phyloP scores from a whole-genome alignment of 2,888 invertebrate species.

The Sphinx pinastri region DNA sequence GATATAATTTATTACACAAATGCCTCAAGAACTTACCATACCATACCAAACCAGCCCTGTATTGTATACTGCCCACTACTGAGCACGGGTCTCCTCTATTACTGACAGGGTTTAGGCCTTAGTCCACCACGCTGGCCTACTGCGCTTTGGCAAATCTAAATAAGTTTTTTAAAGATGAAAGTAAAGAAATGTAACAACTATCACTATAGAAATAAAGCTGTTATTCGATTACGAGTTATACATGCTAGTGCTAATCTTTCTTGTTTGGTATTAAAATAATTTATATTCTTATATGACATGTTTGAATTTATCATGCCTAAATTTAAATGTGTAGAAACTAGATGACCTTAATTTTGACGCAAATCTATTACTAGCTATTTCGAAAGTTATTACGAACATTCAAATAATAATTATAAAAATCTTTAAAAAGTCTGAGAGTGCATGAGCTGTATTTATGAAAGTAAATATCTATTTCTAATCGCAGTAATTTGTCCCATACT shows the following conservation, averaged over 20 bases:
- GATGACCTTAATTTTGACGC: conserved; percentile 1
- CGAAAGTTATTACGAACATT: background rate
- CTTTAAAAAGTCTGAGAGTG: too few species aligned
- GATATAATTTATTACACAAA: background rate
- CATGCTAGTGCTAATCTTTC: background rate
- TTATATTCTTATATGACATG: conserved; percentile 13
- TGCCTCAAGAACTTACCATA: too few species aligned
- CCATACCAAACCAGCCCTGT: too few species aligned
- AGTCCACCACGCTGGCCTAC: too few species aligned
- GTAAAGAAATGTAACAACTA: background rate
- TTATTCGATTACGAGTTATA: background rate
- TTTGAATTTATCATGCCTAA: background rate
- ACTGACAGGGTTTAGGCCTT: too few species aligned
- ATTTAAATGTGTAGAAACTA: conserved; percentile 7
- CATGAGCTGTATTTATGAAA: too few species aligned
- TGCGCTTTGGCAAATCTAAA: background rate
- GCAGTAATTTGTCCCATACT: too few species aligned
- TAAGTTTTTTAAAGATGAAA: background rate
- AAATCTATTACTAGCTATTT: background rate
- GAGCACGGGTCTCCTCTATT: too few species aligned
- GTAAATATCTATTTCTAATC: too few species aligned
- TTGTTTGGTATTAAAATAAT: background rate
- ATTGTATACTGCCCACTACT: too few species aligned
- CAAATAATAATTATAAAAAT: too few species aligned
- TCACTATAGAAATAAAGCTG: background rate